Evolutionary conservation across 2,113 vertebrate species (phyloP), one percentile per base, ranked within the genome.

Genomic region (Chamaea fasciata): DNA sequence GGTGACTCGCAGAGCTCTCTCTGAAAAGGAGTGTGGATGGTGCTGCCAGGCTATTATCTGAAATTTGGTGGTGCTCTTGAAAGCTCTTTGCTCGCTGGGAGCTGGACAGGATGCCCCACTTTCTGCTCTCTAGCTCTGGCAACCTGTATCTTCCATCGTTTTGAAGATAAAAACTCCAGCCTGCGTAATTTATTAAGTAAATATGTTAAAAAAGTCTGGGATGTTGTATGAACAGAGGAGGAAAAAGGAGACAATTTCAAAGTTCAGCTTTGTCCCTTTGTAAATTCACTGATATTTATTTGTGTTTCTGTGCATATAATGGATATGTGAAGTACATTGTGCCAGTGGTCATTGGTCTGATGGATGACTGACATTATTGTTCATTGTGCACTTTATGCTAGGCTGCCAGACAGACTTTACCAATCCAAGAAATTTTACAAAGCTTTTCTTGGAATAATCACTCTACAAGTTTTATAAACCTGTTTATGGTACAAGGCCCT

Each of bases 351-450:
- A 47, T 84, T 67, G 44, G 83, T 73, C 88, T 97, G 96, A 95
- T 96, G 91, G 44, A 87, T 97, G 78, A 90, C 56, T 90, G 89
- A 67, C 26, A 21, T 70, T 57, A 26, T 92, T 86, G 70, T 87
- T 96, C 21, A 24, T 96, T 96, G 83, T 80, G 35, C n/a, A 89
- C 35, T 46, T 85, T 53, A 92, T 37, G 46, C 89, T 37, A 95
- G 73, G 33, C 91, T 74, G 49, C 44, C 82, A 44, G 55, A 52
- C 42, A 78, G 64, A 79, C 41, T 89, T 93, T 50, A 89, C 85
- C 94, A 92, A 83, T 89, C 69, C 56, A 93, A 92, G 86, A 95
- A 77, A 86, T 89, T 64, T 78, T 81, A 41, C 27, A 69, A 92
- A 83, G 42, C 63, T 56, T 90, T 87, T 87, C 15, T 49, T 60